Base-by-base conservation (phyloP, 2,113 vertebrate genomes). In the Indicator indicator region DNA sequence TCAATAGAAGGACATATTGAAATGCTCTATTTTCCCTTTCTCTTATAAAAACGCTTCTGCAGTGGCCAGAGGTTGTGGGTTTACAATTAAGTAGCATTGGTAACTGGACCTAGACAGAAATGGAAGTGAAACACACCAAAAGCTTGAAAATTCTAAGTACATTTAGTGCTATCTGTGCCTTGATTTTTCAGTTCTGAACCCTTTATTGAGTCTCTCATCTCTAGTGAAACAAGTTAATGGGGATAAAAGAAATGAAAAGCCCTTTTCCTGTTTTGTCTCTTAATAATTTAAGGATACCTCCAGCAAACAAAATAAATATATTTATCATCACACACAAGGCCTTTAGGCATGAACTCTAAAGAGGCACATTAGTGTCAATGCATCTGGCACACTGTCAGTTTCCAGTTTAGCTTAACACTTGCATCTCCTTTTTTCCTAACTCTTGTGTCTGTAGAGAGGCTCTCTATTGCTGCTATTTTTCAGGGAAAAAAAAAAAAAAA, bases 281-380 rank as follows among this genome's bases (percentile, higher is more conserved):
- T 86, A 97, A 97, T 96, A 97, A 97, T 97, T 96, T 95, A 97
- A 95, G 78, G 90, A 69, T 70, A 94, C 70, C 81, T 95, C 79
- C 72, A 94, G 90, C 64, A 79, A 96, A 89, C 33, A 95, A 96
- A 96, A 94, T 92, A 96, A 96, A 97, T 92, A 78, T 94, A 96
- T 97, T 96, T 96, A 90, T 97, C 95, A 97, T 77, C 1, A 4
- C 69, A 91, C 83, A 86, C 92, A 90, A 93, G 96, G 91, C 95
- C 94, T 95, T 89, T 95, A 91, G 96, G 95, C 84, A 0, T 83
- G 79, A 88, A 55, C 69, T 86, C 82, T 76, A 50, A 92, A 96
- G 85, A 96, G 88, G 52, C 81, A 88, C 96, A 95, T 96, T 94
- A 93, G 73, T 94, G 96, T 90, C 89, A 83, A 42, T 89, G 78